These are phyloP conservation scores for Nomada lathburiana DNA, from an alignment of 2,888 invertebrate genomes.

Conservation along the genomic window DNA sequence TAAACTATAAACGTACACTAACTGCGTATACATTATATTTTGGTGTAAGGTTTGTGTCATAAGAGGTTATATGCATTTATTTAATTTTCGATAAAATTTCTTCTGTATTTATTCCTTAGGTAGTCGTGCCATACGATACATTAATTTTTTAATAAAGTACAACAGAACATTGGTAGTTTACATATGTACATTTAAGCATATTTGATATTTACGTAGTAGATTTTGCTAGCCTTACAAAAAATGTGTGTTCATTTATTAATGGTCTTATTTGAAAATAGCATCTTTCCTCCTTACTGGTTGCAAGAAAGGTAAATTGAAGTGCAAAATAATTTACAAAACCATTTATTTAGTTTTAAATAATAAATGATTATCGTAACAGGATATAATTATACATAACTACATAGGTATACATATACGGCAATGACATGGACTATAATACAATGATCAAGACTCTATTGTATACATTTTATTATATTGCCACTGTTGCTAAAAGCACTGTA, in stretches of 20 bases:
- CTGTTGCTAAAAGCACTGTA: constrained; percentile 97
- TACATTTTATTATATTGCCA: constrained; percentile 87
- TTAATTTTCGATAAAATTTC: constrained; percentile 14
- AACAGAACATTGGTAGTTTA: neutral
- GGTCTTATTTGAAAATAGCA: neutral
- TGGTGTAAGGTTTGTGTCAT: neutral
- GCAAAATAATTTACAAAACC: constrained; percentile 71
- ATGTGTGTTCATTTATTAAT: neutral
- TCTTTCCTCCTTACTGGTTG: neutral
- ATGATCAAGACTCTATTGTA: constrained; percentile 81
- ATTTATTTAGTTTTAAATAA: constrained; percentile 78
- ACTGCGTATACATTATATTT: neutral
- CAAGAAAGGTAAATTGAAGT: constrained; percentile 32
- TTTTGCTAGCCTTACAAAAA: neutral
- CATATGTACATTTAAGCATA: constrained; percentile 5
- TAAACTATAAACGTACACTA: neutral
- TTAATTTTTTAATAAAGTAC: neutral
- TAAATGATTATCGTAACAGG: constrained; percentile 75
- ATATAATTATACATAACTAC: constrained; percentile 77
- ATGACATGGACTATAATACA: constrained; percentile 84
- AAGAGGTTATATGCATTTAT: constrained; percentile 26
- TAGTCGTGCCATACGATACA: constrained; percentile 31
- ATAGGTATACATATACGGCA: constrained; percentile 77
- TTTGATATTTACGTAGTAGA: neutral
- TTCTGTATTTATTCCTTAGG: constrained; percentile 7